Evolutionary conservation across 2,888 invertebrate genomes (phyloP), one percentile per base, ranked within the genome.

Genomic region (Deilephila porcellus): DNA sequence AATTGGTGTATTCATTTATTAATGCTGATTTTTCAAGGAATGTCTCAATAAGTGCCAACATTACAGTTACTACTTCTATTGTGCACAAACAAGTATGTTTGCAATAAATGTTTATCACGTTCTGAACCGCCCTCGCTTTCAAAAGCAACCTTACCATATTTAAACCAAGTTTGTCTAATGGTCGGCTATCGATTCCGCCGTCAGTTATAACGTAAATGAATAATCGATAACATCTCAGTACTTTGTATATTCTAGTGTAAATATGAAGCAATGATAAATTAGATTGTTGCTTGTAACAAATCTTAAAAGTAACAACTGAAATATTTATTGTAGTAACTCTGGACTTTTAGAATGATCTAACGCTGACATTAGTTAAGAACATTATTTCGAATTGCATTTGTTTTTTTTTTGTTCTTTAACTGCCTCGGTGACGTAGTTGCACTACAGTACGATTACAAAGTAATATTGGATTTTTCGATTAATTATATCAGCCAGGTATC

Each of bases 21-120:
- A 45, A 45, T 45, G 14, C 14, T 3, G 11, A 45, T 3, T 45
- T 53, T 56, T 4, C 53, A 56, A 56, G 17, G 17, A 45, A 11
- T 11, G 45, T 45, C 11, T 2, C 19, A 45, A 45, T n/a, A 56
- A 19, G 5, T 56, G 1, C 1, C n/a, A 56, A 56, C 7, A 56
- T n/a, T 56, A 6, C 56, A 56, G 56, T n/a, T n/a, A 17, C n/a
- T 56, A n/a, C 4, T 1, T 4, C 52, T 8, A 45, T 56, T n/a
- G 56, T n/a, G 56, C 1, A 56, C 17, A n/a, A n/a, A 56, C 56
- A 56, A 45, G 56, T n/a, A 56, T 45, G 45, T 56, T 56, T 56
- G n/a, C 17, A 56, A 56, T 56, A 56, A 56, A 56, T 56, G 56
- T n/a, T n/a, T 56, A 56, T 56, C 56, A 56, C 56, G 56, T 56